Evolutionary conservation across 1,140 invertebrate genomes (phyloP), one percentile per base, ranked within the genome.

Genomic region (Eumeta japonica): DNA sequence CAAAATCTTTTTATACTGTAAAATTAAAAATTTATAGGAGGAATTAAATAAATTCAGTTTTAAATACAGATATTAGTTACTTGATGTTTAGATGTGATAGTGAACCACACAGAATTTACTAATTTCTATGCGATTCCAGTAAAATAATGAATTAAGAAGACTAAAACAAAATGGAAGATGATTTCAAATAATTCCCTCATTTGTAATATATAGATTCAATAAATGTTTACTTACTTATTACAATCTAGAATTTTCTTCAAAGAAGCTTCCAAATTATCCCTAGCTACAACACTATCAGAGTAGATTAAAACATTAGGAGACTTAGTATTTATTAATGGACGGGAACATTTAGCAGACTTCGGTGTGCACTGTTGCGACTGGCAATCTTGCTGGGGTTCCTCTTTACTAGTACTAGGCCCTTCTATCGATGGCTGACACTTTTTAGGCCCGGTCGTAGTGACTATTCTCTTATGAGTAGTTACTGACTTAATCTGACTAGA

Each of bases 281-380:
- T 84, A 14, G 84, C 82, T 14, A 81, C 77, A 28, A 79, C 49
- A 56, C 87, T 89, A 52, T 92, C 89, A 11, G 87, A 85, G 67
- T 89, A 92, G 18, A 93, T 83, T 15, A 92, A 75, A 41, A 94
- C 80, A 73, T 91, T 92, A 3, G 88, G 87, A 12, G 90, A 88
- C 76, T 90, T 88, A 16, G 66, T 68, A 68, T 73, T 73, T 10
- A 73, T 47, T 67, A 73, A 59, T 68, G 68, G 68, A 70, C 68
- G 68, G 64, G 58, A 64, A 55, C 52, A 58, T 60, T 67, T 71
- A 16, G 50, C 52, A 39, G 65, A 66, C 45, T 70, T 70, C 33
- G 59, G 53, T 18, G 55, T 66, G n/a, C 51, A 44, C 38, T 60
- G 55, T 44, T 61, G 58, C 17, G 54, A 54, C 13, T 55, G 35